Percentiles rank a stretch among this genome's conserved stretches.
Evolutionary conservation across 2,113 vertebrate species (phyloP).

Genomic region (Colius striatus): DNA sequence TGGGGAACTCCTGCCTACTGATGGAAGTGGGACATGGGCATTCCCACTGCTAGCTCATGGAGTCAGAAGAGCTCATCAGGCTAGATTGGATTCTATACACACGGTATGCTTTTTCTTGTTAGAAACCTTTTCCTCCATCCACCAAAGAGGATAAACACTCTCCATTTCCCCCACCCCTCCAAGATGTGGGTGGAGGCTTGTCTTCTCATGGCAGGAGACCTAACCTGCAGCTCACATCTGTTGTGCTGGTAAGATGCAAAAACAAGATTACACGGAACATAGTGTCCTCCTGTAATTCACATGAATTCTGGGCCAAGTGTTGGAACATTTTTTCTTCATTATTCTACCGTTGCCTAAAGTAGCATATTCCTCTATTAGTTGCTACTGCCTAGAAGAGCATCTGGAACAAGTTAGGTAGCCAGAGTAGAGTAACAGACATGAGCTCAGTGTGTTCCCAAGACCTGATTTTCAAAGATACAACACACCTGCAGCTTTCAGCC

Average conservation of each 20-base stretch:
- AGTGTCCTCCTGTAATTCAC: background rate
- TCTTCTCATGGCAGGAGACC: background rate
- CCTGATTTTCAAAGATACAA: constrained; percentile 46
- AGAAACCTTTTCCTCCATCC: background rate
- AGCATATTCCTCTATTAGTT: constrained; percentile 48
- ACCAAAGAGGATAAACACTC: background rate
- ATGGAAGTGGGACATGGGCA: background rate
- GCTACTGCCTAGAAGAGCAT: constrained; percentile 58
- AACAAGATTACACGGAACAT: constrained; percentile 37
- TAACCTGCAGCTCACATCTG: constrained; percentile 35
- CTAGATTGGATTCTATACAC: background rate
- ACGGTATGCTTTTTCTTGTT: background rate
- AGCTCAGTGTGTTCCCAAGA: constrained; percentile 56
- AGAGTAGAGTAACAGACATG: constrained; percentile 50
- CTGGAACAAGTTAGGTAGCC: constrained; percentile 63
- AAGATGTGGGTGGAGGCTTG: background rate
- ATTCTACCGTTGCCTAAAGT: constrained; percentile 31
- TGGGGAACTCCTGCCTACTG: background rate
- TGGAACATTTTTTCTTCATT: constrained; percentile 66
- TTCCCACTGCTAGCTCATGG: accelerated
- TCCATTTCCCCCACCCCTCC: background rate
- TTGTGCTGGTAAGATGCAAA: constrained; percentile 31
- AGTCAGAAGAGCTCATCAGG: background rate
- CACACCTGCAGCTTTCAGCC: constrained; percentile 59
- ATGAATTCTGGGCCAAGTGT: constrained; percentile 12